Percentiles rank a stretch among this genome's conserved stretches.
Evolutionary conservation across 2,113 vertebrate genomes (phyloP).

Genomic region (Herpetotheres cachinnans): DNA sequence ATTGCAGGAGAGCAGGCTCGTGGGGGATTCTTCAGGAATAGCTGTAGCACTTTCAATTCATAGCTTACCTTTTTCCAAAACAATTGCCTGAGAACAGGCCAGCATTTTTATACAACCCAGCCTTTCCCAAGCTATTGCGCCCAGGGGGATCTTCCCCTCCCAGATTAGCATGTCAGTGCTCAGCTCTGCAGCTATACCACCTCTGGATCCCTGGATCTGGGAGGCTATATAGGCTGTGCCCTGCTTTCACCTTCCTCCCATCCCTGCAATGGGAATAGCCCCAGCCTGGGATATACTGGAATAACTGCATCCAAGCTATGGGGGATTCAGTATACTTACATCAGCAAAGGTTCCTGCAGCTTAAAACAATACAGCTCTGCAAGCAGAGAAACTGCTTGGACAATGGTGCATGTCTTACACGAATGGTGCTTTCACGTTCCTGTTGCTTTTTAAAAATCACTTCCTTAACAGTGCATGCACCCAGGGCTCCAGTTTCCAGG

Average conservation of each 20-base stretch:
- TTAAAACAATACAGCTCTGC: not conserved
- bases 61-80: conserved; percentile 15
- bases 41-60: conserved; percentile 8
- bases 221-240: not conserved
- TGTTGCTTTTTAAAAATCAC: not conserved
- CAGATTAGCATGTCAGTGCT: not conserved
- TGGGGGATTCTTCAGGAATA: not conserved
- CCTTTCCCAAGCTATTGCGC: conserved; percentile 10
- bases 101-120: not conserved
- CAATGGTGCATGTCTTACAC: not conserved
- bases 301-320: not conserved
- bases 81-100: not conserved
- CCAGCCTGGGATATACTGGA: not conserved
- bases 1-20: not conserved
- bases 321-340: not conserved
- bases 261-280: not conserved
- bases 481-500: conserved; percentile 40
- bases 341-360: not conserved
- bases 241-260: not conserved
- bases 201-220: not conserved
- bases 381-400: not conserved
- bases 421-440: not conserved
- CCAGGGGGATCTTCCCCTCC: not conserved
- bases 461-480: not conserved
- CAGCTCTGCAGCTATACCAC: not conserved